Base-by-base conservation (phyloP, 2,888 invertebrate species). In the Hypselothyrea guttata region DNA sequence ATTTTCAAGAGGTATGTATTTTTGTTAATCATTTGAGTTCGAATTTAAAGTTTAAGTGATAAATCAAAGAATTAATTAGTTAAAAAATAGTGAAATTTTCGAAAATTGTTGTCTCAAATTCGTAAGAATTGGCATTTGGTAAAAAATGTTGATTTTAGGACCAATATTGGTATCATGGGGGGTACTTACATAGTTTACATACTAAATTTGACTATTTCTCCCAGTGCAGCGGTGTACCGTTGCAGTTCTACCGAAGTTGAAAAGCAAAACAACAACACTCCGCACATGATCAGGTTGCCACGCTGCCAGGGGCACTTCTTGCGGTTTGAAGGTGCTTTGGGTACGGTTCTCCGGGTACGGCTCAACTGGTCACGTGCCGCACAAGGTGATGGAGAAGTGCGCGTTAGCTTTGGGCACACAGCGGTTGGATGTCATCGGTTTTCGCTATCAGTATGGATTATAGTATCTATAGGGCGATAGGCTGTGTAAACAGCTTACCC, bases 311-410 rank as follows among this genome's bases (percentile, higher is more conserved):
- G 15, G 48, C 11, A 31, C n/a, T 49, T 49, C 48, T 71, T 57
- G 15, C 15, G 16, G 11, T 42, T 28, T 30, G 22, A 38, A 38
- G 38, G 28, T 41, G 28, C 5, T 8, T 7, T 30, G 9, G 30
- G 22, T 22, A 27, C 40, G 31, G 22, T 48, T 37, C 15, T 27
- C 1, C 4, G 16, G 9, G 2, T 41, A 28, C 49, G 46, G 58
- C 48, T 22, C 13, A 16, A 48, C 53, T 48, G 49, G 69, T 71
- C 71, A 71, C 71, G 71, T 71, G 71, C 71, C 48, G 40, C 57
- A 53, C 70, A 73, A 71, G 71, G 71, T 71, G 71, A 71, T 71
- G 55, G 55, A 13, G 13, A 27, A 40, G 30, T 27, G 22, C 1
- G 49, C 28, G 48, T 40, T 37, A 38, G 52, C 56, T 41, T 45